Base-by-base conservation (phyloP, 1,140 invertebrate genomes). In the Branchinecta lindahli region DNA sequence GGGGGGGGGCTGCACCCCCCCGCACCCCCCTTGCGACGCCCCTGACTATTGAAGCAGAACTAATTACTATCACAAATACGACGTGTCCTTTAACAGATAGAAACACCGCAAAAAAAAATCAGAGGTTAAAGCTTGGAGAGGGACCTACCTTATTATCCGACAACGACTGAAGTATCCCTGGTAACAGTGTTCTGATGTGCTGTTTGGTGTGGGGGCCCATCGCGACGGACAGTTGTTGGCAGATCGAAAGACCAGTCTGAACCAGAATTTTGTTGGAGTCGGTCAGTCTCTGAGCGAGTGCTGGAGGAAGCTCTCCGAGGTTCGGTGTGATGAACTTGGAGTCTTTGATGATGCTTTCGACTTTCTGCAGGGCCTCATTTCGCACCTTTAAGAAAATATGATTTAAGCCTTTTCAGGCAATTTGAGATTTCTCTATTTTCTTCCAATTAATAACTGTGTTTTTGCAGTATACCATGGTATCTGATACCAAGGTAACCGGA, bases 241-340 rank as follows among this genome's bases (percentile, higher is more conserved):
- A 92, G 69, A 96, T 87, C 52, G 85, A 85, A 20, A 96, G 79
- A 0, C 92, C 84, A 21, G 86, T 86, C 74, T 89, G 88, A 2
- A 91, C 90, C 73, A 97, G 85, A 78, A 92, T 94, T 45, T 89
- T 91, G 80, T 97, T 97, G 45, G 90, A 92, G 77, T 97, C 94
- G 0, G 86, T 80, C 6, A 96, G 80, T 33, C 93, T 82, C 3
- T 84, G 82, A 8, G 85, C 85, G 20, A 97, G 78, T 6, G 87
- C 87, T 70, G 87, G 85, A 0, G 91, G 89, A 8, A 95, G 79
- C 75, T 93, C 89, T 0, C 92, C 92, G 33, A 96, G 83, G 68
- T 86, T 86, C 0, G 88, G 80, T 73, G 89, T 91, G 68, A 95
- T 90, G 46, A 88, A 86, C 73, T 89, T 87, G 0, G 87, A 85